Base-by-base conservation (phyloP, 2,797 vertebrate genomes). In the Gymnothorax reevesii region DNA sequence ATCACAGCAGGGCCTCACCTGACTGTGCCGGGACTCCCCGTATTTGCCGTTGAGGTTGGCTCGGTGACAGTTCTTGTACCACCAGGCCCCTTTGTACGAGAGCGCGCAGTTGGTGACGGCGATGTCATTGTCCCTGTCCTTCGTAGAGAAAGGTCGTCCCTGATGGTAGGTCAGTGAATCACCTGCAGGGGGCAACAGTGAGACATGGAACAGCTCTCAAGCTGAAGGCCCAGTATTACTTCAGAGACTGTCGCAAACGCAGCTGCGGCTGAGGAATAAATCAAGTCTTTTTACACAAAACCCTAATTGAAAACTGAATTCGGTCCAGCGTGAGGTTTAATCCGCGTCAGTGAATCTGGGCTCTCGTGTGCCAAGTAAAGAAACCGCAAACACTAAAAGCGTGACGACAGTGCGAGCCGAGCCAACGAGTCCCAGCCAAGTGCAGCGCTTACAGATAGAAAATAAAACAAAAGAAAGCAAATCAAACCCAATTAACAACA, bases 41-140 rank as follows among this genome's bases (percentile, higher is more conserved):
- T 99, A 99, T 93, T 99, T 99, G 90, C 99, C 98, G 0, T 99
- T 99, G 93, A 99, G 98, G 94, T 99, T 99, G 90, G 98, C 98
- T 84, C 98, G 96, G 91, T 99, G 99, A 93, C 98, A 99, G 94
- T 99, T 99, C 95, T 99, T 99, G 57, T 99, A 99, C 99, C 99
- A 99, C 99, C 99, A 99, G 5, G 98, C 99, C 87, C 99, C 99
- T 95, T 99, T 99, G 94, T 99, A 99, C 5, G 99, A 99, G 95
- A 97, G 95, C 90, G 99, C 99, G 33, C 99, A 99, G 94, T 99
- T 99, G 90, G 98, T 99, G 88, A 99, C 98, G 2, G 99, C 99
- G 0, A 99, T 97, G 3, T 99, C 99, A 0, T 99, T 99, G 95
- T 99, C 99, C 91, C 97, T 96, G 94, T 99, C 99, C 96, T 98